Conservation (phyloP, 2,113 vertebrate genomes). For the Catharus fuscescens region DNA sequence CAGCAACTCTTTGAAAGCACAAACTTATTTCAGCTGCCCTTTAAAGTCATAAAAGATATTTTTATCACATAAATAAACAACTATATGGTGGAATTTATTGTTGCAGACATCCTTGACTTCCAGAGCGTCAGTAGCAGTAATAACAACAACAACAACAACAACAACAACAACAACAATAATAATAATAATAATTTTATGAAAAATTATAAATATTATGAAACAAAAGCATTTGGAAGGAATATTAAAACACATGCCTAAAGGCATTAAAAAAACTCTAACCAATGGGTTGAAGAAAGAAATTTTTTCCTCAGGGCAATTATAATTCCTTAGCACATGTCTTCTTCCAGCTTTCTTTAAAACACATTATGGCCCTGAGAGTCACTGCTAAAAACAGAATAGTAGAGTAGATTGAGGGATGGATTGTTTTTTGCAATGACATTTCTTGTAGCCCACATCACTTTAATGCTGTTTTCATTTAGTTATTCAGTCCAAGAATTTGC, state of each 20-base stretch:
- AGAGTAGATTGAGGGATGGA: not conserved
- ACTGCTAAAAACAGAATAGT: conserved; percentile 16
- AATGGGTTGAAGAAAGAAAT: not conserved
- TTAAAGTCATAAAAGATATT: not conserved
- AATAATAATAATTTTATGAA: not conserved
- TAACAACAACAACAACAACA: not conserved
- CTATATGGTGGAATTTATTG: not conserved
- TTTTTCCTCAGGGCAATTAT: conserved; percentile 24
- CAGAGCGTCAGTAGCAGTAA: not conserved
- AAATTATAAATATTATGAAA: not conserved
- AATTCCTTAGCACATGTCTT: conserved; percentile 21
- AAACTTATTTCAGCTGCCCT: not conserved
- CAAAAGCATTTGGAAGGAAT: not conserved
- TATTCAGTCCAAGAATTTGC: not conserved
- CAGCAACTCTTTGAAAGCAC: not conserved
- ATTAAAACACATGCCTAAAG: not conserved
- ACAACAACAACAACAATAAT: not conserved
- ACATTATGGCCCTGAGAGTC: not conserved
- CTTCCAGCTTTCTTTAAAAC: conserved; percentile 11
- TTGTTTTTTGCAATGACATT: not conserved
- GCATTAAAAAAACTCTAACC: conserved; percentile 10
- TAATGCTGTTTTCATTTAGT: not conserved
- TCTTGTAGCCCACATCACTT: not conserved
- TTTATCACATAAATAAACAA: not conserved
- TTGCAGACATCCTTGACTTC: not conserved